Percentiles rank a stretch among this genome's conserved stretches.
Conservation (phyloP, 2,888 invertebrate genomes). For the Oxycera nigricornis region DNA sequence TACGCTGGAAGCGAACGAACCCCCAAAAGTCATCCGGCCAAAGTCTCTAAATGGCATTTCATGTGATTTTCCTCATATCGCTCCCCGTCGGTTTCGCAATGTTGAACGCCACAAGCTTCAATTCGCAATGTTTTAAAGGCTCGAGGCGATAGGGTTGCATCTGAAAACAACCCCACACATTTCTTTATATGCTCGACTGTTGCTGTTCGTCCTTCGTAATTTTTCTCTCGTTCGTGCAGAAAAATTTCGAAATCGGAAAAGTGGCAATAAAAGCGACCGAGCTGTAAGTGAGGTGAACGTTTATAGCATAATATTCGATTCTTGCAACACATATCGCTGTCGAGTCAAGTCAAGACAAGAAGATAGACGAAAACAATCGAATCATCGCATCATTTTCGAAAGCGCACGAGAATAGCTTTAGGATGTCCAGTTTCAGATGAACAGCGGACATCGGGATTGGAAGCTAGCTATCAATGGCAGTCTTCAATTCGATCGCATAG, state of each 20-base stretch:
- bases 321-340: not conserved
- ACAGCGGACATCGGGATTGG: not conserved
- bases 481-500: conserved; percentile 16
- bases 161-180: conserved; percentile 1
- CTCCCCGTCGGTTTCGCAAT: not conserved
- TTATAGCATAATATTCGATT: conserved; percentile 7
- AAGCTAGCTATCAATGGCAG: not conserved
- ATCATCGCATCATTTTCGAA: not conserved
- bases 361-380: conserved; percentile 28
- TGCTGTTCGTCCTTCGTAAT: not conserved
- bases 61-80: conserved; percentile 13
- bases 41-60: conserved; percentile 30
- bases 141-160: conserved; percentile 32
- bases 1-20: not conserved
- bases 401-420: not conserved
- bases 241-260: conserved; percentile 31
- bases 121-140: conserved; percentile 6
- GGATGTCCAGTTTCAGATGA: not conserved
- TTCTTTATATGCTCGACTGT: not conserved
- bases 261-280: conserved; percentile 25
- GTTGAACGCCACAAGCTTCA: not conserved
- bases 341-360: conserved; percentile 8
- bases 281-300: not conserved
- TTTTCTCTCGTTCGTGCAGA: not conserved
- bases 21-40: conserved; percentile 25